phyloP scores from a whole-genome alignment of 2,888 invertebrate species.

The Trissolcus japonicus region DNA sequence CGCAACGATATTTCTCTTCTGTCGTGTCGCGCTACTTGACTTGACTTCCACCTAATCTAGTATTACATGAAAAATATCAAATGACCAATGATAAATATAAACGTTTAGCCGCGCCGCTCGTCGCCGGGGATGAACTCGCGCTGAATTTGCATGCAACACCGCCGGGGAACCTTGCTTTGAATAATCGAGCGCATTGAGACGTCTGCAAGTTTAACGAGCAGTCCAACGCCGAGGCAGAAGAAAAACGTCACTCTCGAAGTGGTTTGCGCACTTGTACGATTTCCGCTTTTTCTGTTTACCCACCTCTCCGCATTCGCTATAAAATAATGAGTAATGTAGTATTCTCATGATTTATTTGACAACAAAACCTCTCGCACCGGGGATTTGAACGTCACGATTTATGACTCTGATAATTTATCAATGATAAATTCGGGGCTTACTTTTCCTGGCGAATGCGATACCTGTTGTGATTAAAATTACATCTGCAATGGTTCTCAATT shows the following conservation, averaged over 20 bases:
- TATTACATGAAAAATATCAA: slow-evolving; percentile 53
- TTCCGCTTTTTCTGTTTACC: slow-evolving; percentile 5
- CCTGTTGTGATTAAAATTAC: not conserved
- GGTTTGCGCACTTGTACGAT: not conserved
- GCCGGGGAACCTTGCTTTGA: slow-evolving; percentile 2
- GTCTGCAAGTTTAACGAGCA: slow-evolving; percentile 16
- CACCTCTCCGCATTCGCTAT: not conserved
- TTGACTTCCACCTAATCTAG: slow-evolving; percentile 54
- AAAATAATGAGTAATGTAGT: slow-evolving; percentile 14
- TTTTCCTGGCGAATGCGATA: not conserved
- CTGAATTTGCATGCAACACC: slow-evolving; percentile 7
- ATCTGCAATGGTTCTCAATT: not conserved
- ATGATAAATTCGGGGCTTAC: slow-evolving; percentile 2
- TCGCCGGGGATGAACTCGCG: slow-evolving; percentile 13
- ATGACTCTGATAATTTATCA: slow-evolving; percentile 9
- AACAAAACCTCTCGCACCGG: not conserved
- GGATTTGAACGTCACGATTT: not conserved
- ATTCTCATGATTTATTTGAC: slow-evolving; percentile 11
- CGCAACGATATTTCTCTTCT: slow-evolving; percentile 54
- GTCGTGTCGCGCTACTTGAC: slow-evolving; percentile 54
- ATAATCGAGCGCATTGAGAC: slow-evolving; percentile 16
- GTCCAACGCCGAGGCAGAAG: not conserved
- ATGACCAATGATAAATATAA: slow-evolving; percentile 52
- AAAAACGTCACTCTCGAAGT: slow-evolving; percentile 1
- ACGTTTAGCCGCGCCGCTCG: slow-evolving; percentile 6